Percentiles rank a stretch among this genome's conserved stretches.
phyloP scores from a whole-genome alignment of 2,888 invertebrate genomes.

The Trypoxylon attenuatum region DNA sequence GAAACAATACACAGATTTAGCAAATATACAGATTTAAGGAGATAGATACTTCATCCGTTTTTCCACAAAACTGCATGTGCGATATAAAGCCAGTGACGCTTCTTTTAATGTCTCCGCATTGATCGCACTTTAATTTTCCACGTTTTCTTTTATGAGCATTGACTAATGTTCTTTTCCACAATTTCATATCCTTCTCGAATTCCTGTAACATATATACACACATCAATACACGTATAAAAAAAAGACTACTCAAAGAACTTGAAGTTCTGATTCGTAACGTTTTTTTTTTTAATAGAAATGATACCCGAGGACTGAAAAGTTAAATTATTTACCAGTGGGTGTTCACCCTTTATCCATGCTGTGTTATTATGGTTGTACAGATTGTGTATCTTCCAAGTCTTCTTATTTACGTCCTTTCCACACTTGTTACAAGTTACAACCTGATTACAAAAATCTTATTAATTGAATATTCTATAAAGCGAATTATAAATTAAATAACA shows the following conservation, averaged over 20 bases:
- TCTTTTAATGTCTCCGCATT: constrained; percentile 74
- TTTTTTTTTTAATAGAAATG: not conserved
- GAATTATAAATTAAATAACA: not conserved
- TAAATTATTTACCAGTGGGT: constrained; percentile 74
- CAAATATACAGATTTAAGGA: not conserved
- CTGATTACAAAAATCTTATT: constrained; percentile 16
- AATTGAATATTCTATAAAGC: not conserved
- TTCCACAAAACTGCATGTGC: constrained; percentile 79
- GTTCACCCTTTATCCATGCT: constrained; percentile 77
- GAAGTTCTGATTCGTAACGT: too few relatives aligned
- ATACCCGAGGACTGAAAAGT: not conserved
- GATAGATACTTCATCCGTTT: constrained; percentile 74
- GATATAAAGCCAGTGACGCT: constrained; percentile 79
- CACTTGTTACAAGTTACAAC: constrained; percentile 76
- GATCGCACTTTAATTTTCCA: constrained; percentile 76
- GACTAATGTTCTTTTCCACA: constrained; percentile 74
- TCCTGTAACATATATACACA: constrained; percentile 76
- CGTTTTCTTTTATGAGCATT: constrained; percentile 72
- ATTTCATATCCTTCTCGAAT: constrained; percentile 73
- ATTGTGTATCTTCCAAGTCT: constrained; percentile 76
- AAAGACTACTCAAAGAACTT: too few relatives aligned
- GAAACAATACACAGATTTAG: not conserved
- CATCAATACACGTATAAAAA: too few relatives aligned
- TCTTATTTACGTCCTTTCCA: constrained; percentile 67
- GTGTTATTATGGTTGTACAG: constrained; percentile 77